These are phyloP conservation scores for Ichneumon xanthorius DNA, from an alignment of 2,888 invertebrate species.

Conservation along the genomic window DNA sequence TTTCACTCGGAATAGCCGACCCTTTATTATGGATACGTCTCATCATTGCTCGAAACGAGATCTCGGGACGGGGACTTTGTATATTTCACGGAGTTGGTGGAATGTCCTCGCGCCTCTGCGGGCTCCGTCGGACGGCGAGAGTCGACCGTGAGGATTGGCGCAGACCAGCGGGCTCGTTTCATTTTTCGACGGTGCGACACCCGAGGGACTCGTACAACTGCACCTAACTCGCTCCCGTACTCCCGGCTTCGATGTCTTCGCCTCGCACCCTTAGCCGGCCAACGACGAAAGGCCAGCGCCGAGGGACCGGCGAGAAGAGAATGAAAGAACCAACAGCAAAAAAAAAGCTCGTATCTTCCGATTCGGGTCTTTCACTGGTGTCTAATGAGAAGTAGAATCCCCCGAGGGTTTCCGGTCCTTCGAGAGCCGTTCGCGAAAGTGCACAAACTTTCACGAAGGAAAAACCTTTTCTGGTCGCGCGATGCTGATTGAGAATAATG, in stretches of 20 bases:
- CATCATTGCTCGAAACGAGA: conserved; percentile 52
- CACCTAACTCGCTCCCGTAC: conserved; percentile 59
- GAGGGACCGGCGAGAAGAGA: conserved; percentile 12
- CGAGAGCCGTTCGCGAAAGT: conserved; percentile 48
- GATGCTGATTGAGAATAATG: conserved; percentile 37
- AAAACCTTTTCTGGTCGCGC: conserved; percentile 6
- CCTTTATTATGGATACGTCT: conserved; percentile 5
- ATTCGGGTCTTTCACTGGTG: conserved; percentile 38
- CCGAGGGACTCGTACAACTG: conserved; percentile 65
- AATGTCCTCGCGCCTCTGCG: conserved; percentile 10
- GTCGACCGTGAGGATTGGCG: conserved; percentile 17
- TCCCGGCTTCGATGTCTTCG: conserved; percentile 21
- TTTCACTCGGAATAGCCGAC: not conserved
- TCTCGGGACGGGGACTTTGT: conserved; percentile 35
- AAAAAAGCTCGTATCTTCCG: conserved; percentile 16
- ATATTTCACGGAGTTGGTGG: conserved; percentile 45
- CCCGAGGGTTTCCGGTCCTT: conserved; percentile 50
- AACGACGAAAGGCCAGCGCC: conserved; percentile 20
- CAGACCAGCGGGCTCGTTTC: conserved; percentile 24
- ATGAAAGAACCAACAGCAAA: not conserved
- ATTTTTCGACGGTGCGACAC: conserved; percentile 60
- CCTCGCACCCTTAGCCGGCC: conserved; percentile 4
- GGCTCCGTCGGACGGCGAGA: conserved; percentile 17
- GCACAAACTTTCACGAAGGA: conserved; percentile 45
- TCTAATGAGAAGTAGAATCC: conserved; percentile 66